phyloP scores from a whole-genome alignment of 2,888 invertebrate species.

The Agrochola macilenta region DNA sequence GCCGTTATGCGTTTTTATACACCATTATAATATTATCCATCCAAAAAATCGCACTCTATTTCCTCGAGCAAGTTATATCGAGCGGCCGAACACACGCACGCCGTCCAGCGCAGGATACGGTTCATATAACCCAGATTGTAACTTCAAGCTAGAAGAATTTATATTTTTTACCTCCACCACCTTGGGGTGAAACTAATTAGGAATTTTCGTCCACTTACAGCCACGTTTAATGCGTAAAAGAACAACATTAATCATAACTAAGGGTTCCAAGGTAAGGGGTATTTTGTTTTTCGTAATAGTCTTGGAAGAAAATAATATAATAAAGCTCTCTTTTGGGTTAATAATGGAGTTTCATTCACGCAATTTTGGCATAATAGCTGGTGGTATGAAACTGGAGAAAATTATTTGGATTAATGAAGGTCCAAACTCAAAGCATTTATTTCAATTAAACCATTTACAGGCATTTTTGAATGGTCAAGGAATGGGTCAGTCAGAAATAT shows the following conservation, averaged over 20 bases:
- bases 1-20: background rate
- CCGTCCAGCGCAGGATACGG: slow-evolving; percentile 76
- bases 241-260: slow-evolving; percentile 66
- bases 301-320: slow-evolving; percentile 36
- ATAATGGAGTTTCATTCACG: slow-evolving; percentile 34
- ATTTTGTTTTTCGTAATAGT: slow-evolving; percentile 41
- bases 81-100: slow-evolving; percentile 72
- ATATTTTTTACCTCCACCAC: slow-evolving; percentile 58
- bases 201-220: slow-evolving; percentile 72
- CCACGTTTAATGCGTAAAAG: slow-evolving; percentile 55
- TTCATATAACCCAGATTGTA: slow-evolving; percentile 78
- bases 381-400: background rate
- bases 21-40: background rate
- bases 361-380: slow-evolving; percentile 11
- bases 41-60: slow-evolving; percentile 58
- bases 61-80: slow-evolving; percentile 51
- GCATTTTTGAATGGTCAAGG: too few relatives aligned
- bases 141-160: slow-evolving; percentile 70
- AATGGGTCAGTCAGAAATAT: too few relatives aligned
- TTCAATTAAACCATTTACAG: too few relatives aligned
- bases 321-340: slow-evolving; percentile 7
- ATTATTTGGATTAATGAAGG: background rate
- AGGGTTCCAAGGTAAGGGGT: slow-evolving; percentile 48
- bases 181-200: slow-evolving; percentile 76
- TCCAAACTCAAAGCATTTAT: background rate